Evolutionary conservation across 2,888 invertebrate species (phyloP).

Genomic region (Ochropleura leucogaster): DNA sequence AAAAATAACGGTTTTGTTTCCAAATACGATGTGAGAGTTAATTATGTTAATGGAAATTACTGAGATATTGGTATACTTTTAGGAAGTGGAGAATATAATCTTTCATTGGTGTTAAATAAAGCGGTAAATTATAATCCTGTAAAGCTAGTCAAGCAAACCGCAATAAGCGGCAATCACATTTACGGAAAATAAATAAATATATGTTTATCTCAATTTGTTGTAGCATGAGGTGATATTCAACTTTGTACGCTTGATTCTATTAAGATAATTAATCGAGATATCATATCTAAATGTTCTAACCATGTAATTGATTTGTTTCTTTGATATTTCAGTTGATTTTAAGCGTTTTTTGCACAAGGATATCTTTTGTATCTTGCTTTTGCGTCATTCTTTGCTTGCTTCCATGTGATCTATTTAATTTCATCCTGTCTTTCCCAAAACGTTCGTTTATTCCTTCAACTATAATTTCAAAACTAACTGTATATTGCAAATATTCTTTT

Average conservation of each 20-base stretch:
- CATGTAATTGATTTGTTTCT: slow-evolving; percentile 33
- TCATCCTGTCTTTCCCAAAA: not conserved
- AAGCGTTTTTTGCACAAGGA: not conserved
- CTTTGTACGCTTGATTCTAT: slow-evolving; percentile 67
- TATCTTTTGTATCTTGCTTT: not conserved
- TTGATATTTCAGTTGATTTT: not conserved
- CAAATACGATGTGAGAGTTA: slow-evolving; percentile 72
- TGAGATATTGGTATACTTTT: slow-evolving; percentile 62
- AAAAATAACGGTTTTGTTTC: slow-evolving; percentile 75
- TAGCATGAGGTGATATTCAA: slow-evolving; percentile 66
- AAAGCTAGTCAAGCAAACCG: slow-evolving; percentile 67
- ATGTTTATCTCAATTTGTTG: slow-evolving; percentile 70
- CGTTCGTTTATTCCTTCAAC: not conserved
- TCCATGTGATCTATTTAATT: not conserved
- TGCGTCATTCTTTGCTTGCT: too few species aligned
- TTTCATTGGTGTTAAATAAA: slow-evolving; percentile 72
- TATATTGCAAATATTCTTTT: slow-evolving; percentile 22
- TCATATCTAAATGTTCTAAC: slow-evolving; percentile 55
- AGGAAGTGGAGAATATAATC: slow-evolving; percentile 65
- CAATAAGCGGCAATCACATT: slow-evolving; percentile 71
- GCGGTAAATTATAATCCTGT: slow-evolving; percentile 72
- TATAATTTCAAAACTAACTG: slow-evolving; percentile 19
- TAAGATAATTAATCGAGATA: slow-evolving; percentile 67
- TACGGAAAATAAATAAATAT: slow-evolving; percentile 72
- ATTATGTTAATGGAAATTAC: slow-evolving; percentile 76